Conservation (phyloP, 1,140 invertebrate species). For the Pogonomyrmex californicus region DNA sequence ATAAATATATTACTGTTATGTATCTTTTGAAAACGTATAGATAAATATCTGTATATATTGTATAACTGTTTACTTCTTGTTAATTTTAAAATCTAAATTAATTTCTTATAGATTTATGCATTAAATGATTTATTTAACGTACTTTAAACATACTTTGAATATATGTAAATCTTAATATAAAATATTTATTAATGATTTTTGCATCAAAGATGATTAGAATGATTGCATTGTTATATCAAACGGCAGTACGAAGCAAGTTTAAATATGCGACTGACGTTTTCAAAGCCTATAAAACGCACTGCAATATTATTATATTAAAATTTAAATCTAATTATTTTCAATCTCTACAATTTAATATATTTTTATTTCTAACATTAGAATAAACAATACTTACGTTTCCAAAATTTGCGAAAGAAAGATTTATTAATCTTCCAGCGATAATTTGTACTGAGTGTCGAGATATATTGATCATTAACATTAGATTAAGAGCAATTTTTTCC, state of each 20-base stretch:
- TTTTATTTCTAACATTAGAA: not conserved
- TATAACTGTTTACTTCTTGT: not conserved
- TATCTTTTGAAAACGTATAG: not conserved
- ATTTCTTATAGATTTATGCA: slow-evolving; percentile 22
- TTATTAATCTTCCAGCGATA: slow-evolving; percentile 74
- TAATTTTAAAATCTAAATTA: not conserved
- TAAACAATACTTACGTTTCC: slow-evolving; percentile 50
- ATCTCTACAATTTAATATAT: not conserved
- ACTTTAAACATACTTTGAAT: not conserved
- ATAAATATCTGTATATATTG: not conserved
- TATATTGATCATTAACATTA: slow-evolving; percentile 73
- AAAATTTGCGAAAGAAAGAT: slow-evolving; percentile 60
- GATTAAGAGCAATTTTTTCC: slow-evolving; percentile 49
- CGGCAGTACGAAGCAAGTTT: slow-evolving; percentile 57
- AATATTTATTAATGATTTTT: slow-evolving; percentile 8
- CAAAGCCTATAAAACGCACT: slow-evolving; percentile 55
- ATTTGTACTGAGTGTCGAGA: slow-evolving; percentile 72
- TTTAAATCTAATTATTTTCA: not conserved
- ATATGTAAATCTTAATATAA: not conserved
- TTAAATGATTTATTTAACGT: slow-evolving; percentile 29
- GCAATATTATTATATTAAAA: not conserved
- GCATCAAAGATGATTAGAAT: not conserved
- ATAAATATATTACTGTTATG: not conserved
- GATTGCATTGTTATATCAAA: slow-evolving; percentile 4
- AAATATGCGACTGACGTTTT: slow-evolving; percentile 66